Base-by-base conservation (phyloP, 2,888 invertebrate species). In the Microctonus aethiopoides region DNA sequence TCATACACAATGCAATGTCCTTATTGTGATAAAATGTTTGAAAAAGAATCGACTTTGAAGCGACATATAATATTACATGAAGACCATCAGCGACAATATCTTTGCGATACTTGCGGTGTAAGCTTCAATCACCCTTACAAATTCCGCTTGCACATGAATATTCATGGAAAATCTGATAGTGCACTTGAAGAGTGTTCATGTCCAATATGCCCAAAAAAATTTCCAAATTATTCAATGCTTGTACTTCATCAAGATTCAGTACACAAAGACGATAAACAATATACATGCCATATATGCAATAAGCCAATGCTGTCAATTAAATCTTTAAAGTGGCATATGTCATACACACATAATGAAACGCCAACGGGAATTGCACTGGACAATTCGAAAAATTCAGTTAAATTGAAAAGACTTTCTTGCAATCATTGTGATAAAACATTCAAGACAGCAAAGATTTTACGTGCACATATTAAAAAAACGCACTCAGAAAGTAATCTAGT, bases 1-100 rank as follows among this genome's bases (percentile, higher is more conserved):
- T 86, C 84, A 2, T 86, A 86, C 46, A 83, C 83, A 6, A 86
- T 86, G 22, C 79, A 85, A 20, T 86, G 86, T 76, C 84, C 85
- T 3, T 84, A 84, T 54, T 86, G 86, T 34, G 86, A 86, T 36
- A 86, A 86, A 71, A 86, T 85, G 86, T 86, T 86, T 57, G 86
- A 86, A 68, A 86, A 86, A 66, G 82, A 82, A 3, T 86, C 86
- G 9, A 86, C 86, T 0, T 69, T 86, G 22, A 86, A 85, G 61
- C 86, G 86, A 70, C 86, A 86, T 70, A 78, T 85, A 13, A 80
- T 84, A 59, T 86, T 86, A 68, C 86, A 86, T 60, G 86, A 86
- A 67, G 86, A 86, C 76, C 85, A 86, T 76, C 85, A 85, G 61
- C 75, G 86, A 10, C 86, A 85, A 29, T 86, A 85, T 67, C 80